Evolutionary conservation across 2,888 invertebrate species (phyloP), one percentile per base, ranked within the genome.

Genomic region (Clitarchus hookeri): DNA sequence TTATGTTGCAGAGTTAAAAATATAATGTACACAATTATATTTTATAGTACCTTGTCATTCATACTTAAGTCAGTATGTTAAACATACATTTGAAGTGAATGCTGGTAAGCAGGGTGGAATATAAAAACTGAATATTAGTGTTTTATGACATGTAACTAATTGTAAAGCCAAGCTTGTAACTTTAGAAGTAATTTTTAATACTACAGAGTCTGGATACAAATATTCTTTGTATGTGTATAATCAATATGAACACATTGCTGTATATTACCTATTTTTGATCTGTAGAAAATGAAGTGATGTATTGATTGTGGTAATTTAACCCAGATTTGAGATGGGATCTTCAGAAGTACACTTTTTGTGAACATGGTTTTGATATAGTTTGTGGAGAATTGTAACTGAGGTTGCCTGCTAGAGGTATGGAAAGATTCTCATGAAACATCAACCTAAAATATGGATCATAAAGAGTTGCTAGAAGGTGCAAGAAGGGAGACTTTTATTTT

Each of bases 121-220:
- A 65, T 8, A 65, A 65, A 65, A 65, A 65, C 16, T 65, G 23
- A 65, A 65, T 19, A 65, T n/a, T 65, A 65, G 65, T 23, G n/a
- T 65, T 65, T 65, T 65, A 65, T 65, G 65, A 65, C 65, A 0
- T 23, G 16, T 16, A 23, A 65, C 65, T 65, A 65, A 65, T n/a
- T 23, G 65, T 65, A 65, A 23, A n/a, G 65, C 65, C 65, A 65
- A 65, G 48, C n/a, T 65, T 65, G 65, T 65, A 65, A n/a, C 65
- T n/a, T 65, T 65, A 65, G 65, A 23, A 65, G n/a, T 19, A 65
- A 65, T 65, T 65, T 65, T 65, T 65, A 65, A 65, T 65, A 65
- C 65, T 65, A 65, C 65, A 65, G n/a, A 65, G 65, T 19, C n/a
- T 65, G 65, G 6, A n/a, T 65, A 19, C 65, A 65, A 65, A 65